phyloP scores from a whole-genome alignment of 1,140 invertebrate species.

The Delia radicum region DNA sequence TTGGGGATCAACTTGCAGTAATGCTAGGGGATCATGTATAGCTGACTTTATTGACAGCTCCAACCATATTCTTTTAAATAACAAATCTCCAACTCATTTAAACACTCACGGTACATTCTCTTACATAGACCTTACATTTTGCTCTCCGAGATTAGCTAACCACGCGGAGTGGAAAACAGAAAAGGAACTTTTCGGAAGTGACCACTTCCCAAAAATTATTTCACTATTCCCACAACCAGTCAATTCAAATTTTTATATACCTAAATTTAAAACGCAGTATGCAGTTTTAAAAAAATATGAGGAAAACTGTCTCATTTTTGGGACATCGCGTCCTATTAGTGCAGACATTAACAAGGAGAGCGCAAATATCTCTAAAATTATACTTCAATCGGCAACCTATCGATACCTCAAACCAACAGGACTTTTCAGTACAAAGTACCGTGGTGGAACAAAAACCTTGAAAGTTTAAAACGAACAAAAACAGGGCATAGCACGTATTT shows the following conservation, averaged over 20 bases:
- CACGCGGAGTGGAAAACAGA: slow-evolving; percentile 2
- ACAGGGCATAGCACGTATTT: not conserved
- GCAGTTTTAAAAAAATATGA: not conserved
- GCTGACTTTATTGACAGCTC: slow-evolving; percentile 6
- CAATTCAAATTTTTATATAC: not conserved
- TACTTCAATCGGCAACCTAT: not conserved
- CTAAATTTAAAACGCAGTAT: not conserved
- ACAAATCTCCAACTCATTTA: too few species aligned
- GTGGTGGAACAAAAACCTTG: not conserved
- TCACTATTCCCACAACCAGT: too few species aligned
- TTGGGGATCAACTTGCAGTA: slow-evolving; percentile 8
- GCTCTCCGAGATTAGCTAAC: not conserved
- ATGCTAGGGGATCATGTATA: not conserved
- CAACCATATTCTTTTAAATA: not conserved
- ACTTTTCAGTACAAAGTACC: not conserved
- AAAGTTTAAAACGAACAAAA: not conserved
- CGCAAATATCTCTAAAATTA: not conserved
- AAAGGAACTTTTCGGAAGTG: slow-evolving; percentile 10
- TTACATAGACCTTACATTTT: not conserved
- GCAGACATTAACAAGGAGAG: not conserved
- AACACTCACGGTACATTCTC: not conserved
- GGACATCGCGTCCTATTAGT: not conserved
- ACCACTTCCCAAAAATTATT: slow-evolving; percentile 11
- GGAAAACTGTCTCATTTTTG: too few species aligned
- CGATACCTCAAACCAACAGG: not conserved